Evolutionary conservation across 2,113 vertebrate genomes (phyloP).

Genomic region (Oryzias celebensis): DNA sequence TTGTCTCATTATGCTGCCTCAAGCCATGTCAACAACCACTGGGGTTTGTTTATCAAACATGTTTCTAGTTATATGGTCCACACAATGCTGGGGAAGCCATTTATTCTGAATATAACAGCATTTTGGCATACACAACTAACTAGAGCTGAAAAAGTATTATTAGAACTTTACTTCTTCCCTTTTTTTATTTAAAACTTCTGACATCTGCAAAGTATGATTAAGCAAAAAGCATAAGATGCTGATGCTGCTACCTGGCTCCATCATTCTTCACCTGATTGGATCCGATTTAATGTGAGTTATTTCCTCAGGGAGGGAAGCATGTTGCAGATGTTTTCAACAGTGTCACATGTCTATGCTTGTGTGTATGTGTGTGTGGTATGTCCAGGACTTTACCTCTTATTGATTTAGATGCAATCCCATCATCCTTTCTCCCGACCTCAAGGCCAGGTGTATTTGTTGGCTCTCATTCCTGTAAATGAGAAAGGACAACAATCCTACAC

Average conservation of each 20-base stretch:
- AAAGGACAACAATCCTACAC: conserved; percentile 20
- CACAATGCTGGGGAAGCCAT: conserved; percentile 3
- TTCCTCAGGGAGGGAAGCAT: conserved; percentile 34
- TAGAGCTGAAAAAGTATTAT: conserved; percentile 36
- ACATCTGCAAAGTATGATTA: conserved; percentile 50
- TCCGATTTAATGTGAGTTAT: conserved; percentile 46
- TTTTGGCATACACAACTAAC: conserved; percentile 42
- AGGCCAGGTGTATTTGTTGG: conserved; percentile 9
- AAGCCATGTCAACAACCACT: conserved; percentile 1
- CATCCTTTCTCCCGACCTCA: conserved; percentile 20
- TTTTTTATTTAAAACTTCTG: conserved; percentile 53
- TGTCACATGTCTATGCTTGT: conserved; percentile 13
- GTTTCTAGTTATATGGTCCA: conserved; percentile 9
- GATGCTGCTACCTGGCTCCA: conserved; percentile 3
- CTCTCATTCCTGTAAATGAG: conserved; percentile 21
- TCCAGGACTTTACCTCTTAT: conserved; percentile 21
- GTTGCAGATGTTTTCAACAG: conserved; percentile 20
- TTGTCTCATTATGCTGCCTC: conserved; percentile 3
- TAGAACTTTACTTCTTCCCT: conserved; percentile 40
- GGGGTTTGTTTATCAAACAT: not conserved
- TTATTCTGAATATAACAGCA: conserved; percentile 27
- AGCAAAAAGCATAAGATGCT: conserved; percentile 44
- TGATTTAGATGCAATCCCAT: conserved; percentile 27
- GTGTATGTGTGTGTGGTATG: not conserved
- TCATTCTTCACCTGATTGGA: conserved; percentile 40